phyloP scores from a whole-genome alignment of 1,140 invertebrate species.

The Sinella curviseta region DNA sequence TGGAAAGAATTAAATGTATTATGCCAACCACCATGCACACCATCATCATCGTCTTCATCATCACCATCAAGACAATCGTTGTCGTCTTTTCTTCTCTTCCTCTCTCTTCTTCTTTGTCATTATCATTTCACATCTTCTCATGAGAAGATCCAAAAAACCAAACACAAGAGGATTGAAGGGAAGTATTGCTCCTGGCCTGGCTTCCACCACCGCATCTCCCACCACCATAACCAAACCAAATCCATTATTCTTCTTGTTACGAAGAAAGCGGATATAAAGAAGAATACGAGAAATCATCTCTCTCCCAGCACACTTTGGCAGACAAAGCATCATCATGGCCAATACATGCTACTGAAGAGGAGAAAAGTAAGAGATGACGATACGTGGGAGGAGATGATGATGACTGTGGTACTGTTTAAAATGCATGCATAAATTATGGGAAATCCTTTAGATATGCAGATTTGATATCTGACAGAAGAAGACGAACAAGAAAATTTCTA shows the following conservation, averaged over 20 bases:
- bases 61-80: background rate
- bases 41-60: too few relatives aligned
- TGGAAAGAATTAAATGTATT: too few relatives aligned
- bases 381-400: too few relatives aligned
- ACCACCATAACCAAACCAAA: too few relatives aligned
- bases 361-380: too few relatives aligned
- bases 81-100: background rate
- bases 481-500: too few relatives aligned
- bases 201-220: too few relatives aligned
- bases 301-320: too few relatives aligned
- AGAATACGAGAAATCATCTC: background rate
- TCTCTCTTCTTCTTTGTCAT: background rate
- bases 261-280: background rate
- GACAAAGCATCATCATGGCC: too few relatives aligned
- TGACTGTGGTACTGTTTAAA: constrained; percentile 43
- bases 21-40: too few relatives aligned
- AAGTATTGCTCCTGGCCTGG: background rate
- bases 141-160: background rate
- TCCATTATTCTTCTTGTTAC: background rate
- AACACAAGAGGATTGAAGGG: constrained; percentile 17
- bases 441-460: constrained; percentile 48
- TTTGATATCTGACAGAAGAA: constrained; percentile 35
- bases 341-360: too few relatives aligned
- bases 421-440: constrained; percentile 49
- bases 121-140: background rate